Percentiles rank a stretch among this genome's conserved stretches.
phyloP scores from a whole-genome alignment of 2,888 invertebrate species.

The Pyralis farinalis region DNA sequence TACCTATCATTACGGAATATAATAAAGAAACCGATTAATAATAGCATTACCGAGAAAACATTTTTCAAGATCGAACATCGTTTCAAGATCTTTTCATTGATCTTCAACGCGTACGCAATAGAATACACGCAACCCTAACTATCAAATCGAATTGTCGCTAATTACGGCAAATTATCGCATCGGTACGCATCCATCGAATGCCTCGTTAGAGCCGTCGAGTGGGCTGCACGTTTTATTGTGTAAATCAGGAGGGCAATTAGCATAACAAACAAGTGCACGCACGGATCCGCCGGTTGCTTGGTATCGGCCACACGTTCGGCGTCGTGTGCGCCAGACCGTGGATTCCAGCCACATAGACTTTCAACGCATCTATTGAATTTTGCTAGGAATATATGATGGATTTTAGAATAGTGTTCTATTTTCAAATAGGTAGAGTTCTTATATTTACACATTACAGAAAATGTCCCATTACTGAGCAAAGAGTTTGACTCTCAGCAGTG shows the following conservation, averaged over 20 bases:
- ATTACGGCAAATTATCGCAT: conserved; percentile 7
- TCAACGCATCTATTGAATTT: conserved; percentile 13
- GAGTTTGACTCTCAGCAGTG: too few relatives aligned
- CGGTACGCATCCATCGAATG: conserved; percentile 17
- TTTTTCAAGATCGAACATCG: too few relatives aligned
- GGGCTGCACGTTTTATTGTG: conserved; percentile 63
- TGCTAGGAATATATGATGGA: neutral
- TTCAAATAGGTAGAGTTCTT: too few relatives aligned
- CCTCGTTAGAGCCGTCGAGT: conserved; percentile 51
- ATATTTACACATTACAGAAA: too few relatives aligned
- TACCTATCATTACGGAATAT: too few relatives aligned
- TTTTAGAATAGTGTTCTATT: neutral
- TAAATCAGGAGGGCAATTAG: conserved; percentile 67
- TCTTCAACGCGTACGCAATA: neutral
- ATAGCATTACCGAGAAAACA: too few relatives aligned
- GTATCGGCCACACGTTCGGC: conserved; percentile 60
- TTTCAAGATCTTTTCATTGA: neutral
- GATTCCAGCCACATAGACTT: conserved; percentile 49
- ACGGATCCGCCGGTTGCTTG: conserved; percentile 40
- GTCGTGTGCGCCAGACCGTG: conserved; percentile 65
- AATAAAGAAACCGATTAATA: too few relatives aligned
- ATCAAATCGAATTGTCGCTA: neutral
- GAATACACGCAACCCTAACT: neutral
- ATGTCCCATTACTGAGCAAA: too few relatives aligned
- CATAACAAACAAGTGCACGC: conserved; percentile 60